Evolutionary conservation across 2,113 vertebrate genomes (phyloP).

Genomic region (Alethe castanea): DNA sequence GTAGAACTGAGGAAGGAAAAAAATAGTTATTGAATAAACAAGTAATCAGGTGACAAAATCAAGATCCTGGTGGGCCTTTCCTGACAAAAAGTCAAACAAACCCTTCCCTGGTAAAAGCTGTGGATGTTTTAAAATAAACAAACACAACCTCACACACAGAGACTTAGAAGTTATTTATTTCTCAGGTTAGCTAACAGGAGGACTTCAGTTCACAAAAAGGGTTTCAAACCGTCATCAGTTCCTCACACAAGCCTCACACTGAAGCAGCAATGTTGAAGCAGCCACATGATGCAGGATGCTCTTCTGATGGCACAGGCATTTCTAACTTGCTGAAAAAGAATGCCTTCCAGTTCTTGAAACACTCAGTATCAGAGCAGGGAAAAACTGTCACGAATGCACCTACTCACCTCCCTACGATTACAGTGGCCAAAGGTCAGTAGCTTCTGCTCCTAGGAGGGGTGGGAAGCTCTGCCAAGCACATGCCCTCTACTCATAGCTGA

Average conservation of each 20-base stretch:
- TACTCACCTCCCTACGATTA: neutral
- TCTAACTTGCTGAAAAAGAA: neutral
- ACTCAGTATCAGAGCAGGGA: neutral
- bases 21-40: slow-evolving; percentile 7
- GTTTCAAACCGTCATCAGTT: neutral
- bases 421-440: neutral
- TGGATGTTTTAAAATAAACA: neutral
- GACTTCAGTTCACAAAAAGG: neutral
- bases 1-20: neutral
- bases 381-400: neutral
- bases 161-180: neutral
- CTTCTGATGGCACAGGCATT: neutral
- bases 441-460: neutral
- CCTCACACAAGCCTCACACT: neutral
- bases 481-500: neutral
- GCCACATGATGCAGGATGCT: neutral
- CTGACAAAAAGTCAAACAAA: neutral
- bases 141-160: neutral
- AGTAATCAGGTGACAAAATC: neutral
- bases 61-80: neutral
- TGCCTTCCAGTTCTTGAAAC: neutral
- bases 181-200: neutral
- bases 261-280: neutral
- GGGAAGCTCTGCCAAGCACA: neutral
- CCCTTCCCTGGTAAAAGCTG: neutral